Evolutionary conservation across 2,888 invertebrate genomes (phyloP), one percentile per base, ranked within the genome.

Genomic region (Pseudolycoriella hygida): DNA sequence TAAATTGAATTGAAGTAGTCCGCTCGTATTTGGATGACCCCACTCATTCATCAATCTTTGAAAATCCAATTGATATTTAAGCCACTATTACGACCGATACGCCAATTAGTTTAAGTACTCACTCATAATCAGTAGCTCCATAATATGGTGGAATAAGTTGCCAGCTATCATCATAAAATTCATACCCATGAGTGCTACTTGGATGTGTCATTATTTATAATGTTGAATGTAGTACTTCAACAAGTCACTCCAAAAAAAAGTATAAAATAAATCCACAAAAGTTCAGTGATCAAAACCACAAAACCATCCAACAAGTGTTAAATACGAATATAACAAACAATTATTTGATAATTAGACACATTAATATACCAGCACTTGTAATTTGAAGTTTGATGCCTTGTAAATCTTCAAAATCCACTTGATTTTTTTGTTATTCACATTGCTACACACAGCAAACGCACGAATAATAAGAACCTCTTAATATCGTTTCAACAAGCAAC

Each of bases 111-210:
- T 25, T 25, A 8, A 25, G 25, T 25, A 44, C 44, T 44, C 45
- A 47, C 31, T 49, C 49, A 40, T 42, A 40, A 14, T 49, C 49
- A 3, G 42, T 17, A 14, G 45, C 25, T 17, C 42, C 31, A 44
- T 40, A 43, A 40, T 47, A 44, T 14, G 42, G 42, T 42, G 46
- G 34, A 18, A 47, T 44, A 30, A 44, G 43, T 14, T 45, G 46
- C 42, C 42, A 45, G 11, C 34, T 34, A 40, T 42, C 41, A 41
- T 42, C 43, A 38, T 46, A 46, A 44, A 39, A 44, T 32, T 44
- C 44, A 44, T 39, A 44, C n/a, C 44, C 40, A 10, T 44, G 44
- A 17, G 39, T 17, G 12, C 11, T 17, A 31, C 17, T 30, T n/a
- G 40, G 40, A 40, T 40, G 40, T 40, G 40, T 17, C 40, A 40